Base-by-base conservation (phyloP, 1,140 invertebrate species). In the Globodera ellingtonae region DNA sequence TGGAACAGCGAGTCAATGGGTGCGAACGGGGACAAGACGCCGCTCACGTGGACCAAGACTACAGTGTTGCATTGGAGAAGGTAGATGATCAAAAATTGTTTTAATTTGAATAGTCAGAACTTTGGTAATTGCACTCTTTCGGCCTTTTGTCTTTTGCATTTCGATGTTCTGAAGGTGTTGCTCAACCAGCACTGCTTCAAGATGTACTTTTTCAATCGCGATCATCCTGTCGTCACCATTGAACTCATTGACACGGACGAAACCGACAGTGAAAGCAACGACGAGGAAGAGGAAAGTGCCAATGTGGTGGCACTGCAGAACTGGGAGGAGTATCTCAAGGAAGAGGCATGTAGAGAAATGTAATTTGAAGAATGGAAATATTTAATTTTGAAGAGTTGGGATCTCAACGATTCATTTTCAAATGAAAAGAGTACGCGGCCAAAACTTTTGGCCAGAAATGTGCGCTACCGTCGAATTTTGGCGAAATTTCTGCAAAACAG, bases 181-280 rank as follows among this genome's bases (percentile, higher is more conserved):
- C 66, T 72, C 24, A 82, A 82, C 65, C 81, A 82, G 56, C 81
- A 82, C 50, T 82, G 81, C 48, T 82, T 56, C 81, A 82, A 82
- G 47, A 82, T 77, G 73, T 82, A 52, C 50, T 82, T 82, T 52
- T 69, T 82, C 72, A 24, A 83, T 56, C 62, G 52, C 46, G 81
- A 71, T 18, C 73, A 78, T 75, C 79, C 81, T 44, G 67, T 81
- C 8, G n/a, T 82, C 8, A 75, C 79, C 48, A 67, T 82, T 9
- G 81, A 82, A 77, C 67, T 82, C 18, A 82, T 82, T 77, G 81
- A 82, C 56, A 82, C 81, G 18, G 69, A 82, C 56, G 75, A 77
- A 69, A 48, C 75, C 6, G 75, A 69, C 44, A 69, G 69, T 69
- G 82, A 62, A 35, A 73, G 75, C 48, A 48, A 78, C 7, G 81